phyloP scores from a whole-genome alignment of 2,888 invertebrate species.

The Smittia sp. region DNA sequence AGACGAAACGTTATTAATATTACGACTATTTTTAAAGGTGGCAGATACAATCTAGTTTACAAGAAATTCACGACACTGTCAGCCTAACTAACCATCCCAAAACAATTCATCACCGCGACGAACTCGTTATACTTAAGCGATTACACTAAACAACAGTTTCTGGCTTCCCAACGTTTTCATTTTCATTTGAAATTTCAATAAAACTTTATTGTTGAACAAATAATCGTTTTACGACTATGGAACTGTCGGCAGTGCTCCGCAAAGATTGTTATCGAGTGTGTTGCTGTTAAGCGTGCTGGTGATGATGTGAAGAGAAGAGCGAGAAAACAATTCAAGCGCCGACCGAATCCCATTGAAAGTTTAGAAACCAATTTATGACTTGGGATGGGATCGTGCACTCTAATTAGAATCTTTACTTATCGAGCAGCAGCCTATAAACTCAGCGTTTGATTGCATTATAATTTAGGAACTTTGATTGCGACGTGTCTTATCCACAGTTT shows the following conservation, averaged over 20 bases:
- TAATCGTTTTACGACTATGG: not conserved
- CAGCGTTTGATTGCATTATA: not conserved
- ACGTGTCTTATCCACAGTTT: not conserved
- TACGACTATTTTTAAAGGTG: too few relatives aligned
- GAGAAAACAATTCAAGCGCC: not conserved
- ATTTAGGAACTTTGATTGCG: slow-evolving; percentile 9
- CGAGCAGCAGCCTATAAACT: not conserved
- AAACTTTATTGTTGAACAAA: not conserved
- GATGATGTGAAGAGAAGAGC: not conserved
- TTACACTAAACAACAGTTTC: not conserved
- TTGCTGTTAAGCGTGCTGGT: not conserved
- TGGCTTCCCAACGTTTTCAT: not conserved
- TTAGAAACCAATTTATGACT: not conserved
- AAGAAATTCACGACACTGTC: too few relatives aligned
- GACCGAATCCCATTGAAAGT: not conserved
- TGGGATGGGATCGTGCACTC: not conserved
- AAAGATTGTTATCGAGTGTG: not conserved
- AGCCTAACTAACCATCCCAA: too few relatives aligned
- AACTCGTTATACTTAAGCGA: too few relatives aligned
- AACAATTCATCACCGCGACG: too few relatives aligned
- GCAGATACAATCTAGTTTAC: too few relatives aligned
- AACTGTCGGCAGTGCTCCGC: not conserved
- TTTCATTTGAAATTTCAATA: not conserved
- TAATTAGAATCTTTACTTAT: not conserved
- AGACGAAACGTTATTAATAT: too few relatives aligned